Evolutionary conservation across 2,113 vertebrate genomes (phyloP).

Genomic region (Neolamprologus hecqui): DNA sequence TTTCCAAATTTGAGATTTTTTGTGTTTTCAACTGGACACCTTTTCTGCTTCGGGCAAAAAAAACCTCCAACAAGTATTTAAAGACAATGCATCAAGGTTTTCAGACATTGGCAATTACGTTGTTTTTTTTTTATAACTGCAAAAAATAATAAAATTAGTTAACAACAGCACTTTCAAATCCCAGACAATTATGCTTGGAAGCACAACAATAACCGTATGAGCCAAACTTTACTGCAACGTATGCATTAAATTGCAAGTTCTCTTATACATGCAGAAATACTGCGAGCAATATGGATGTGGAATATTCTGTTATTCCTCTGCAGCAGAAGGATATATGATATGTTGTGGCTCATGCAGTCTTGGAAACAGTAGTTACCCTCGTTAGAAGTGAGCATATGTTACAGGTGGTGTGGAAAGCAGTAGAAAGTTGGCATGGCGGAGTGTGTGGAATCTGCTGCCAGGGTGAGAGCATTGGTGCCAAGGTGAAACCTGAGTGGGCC

Average conservation of each 20-base stretch:
- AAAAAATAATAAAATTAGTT: neutral
- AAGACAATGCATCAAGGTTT: neutral
- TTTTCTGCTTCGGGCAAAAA: neutral
- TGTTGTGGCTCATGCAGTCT: constrained; percentile 22
- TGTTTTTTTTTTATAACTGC: neutral
- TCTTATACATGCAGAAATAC: neutral
- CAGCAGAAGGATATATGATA: constrained; percentile 37
- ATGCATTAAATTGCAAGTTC: neutral
- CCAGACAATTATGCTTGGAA: neutral
- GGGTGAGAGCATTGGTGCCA: constrained; percentile 46
- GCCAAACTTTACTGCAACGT: constrained; percentile 1
- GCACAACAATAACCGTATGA: neutral
- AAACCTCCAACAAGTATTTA: neutral
- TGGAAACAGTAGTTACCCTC: constrained; percentile 44
- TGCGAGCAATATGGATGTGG: constrained; percentile 9
- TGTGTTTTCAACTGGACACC: neutral
- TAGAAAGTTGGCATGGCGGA: constrained; percentile 28
- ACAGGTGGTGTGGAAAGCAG: constrained; percentile 66
- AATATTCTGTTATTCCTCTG: constrained; percentile 11
- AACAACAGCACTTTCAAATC: neutral
- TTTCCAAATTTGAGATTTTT: neutral
- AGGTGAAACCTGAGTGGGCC: constrained; percentile 54
- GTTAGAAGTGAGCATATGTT: constrained; percentile 60
- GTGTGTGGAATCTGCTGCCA: constrained; percentile 51
- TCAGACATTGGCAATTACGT: neutral